Base-by-base conservation (phyloP, 1,140 invertebrate genomes). In the Ladona fulva region DNA sequence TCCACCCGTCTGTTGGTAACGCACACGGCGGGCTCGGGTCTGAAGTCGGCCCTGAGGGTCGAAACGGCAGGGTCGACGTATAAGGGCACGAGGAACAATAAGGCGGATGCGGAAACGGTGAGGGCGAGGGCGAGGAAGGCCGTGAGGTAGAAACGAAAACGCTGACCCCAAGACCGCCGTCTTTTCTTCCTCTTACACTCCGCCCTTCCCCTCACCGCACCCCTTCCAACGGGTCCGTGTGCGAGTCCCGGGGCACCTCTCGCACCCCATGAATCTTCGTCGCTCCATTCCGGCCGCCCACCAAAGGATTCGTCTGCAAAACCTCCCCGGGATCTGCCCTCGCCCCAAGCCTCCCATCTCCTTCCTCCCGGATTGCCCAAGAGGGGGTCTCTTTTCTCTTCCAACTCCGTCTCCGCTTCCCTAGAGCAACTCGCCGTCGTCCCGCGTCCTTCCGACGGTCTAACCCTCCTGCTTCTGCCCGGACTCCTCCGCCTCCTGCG, bases 1-100 rank as follows among this genome's bases (percentile, higher is more conserved):
- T 94, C 91, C 81, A 94, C 92, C n/a, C 91, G 86, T 24, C 92
- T 85, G 22, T 90, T 89, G 0, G 93, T 94, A 0, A 92, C 89
- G 85, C 94, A 95, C 74, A 90, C 88, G 8, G 93, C 93, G 10
- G 94, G 94, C 76, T 90, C 85, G 0, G 91, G 89, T 66, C 92
- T 90, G 84, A 95, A 95, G 84, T 95, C 92, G 74, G 94, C 92
- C 3, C 91, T 91, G 76, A 96, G 85, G 6, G 94, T 95, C 81
- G 93, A 94, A 79, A 96, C 90, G n/a, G 94, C 94, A 29, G 94
- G 94, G 85, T 96, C 93, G 66, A 95, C 93, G 85, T 95, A 94
- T n/a, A 95, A 87, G 74, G 94, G 94, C 74, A 95, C 93, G 74
- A 95, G 87, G 85, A 96, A 95, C 44, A 95, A 88, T 37, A 96